Percentiles rank a stretch among this genome's conserved stretches.
Evolutionary conservation across 2,797 vertebrate genomes (phyloP).

Genomic region (Cynodonichthys magdalenae): DNA sequence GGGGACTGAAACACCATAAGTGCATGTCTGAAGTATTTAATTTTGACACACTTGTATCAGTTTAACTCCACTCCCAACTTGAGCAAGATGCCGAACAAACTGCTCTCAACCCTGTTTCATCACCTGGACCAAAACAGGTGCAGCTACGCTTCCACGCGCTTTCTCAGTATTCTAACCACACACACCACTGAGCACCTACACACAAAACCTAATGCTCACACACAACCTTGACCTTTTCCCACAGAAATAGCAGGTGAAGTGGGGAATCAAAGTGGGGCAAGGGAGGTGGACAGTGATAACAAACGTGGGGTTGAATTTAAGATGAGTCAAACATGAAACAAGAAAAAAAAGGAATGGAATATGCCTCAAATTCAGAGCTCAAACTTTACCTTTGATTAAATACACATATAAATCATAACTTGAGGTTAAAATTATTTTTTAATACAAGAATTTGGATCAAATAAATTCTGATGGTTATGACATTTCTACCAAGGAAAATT

Average conservation of each 20-base stretch:
- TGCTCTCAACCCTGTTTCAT: background rate
- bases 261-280: constrained; percentile 23
- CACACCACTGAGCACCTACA: constrained; percentile 31
- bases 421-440: background rate
- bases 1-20: background rate
- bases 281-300: constrained; percentile 19
- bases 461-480: constrained; percentile 5
- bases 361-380: background rate
- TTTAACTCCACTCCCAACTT: constrained; percentile 34
- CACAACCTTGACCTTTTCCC: constrained; percentile 78
- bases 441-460: background rate
- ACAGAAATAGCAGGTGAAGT: constrained; percentile 50
- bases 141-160: constrained; percentile 32
- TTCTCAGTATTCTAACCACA: constrained; percentile 57
- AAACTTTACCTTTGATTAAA: constrained; percentile 31
- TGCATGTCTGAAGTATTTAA: constrained; percentile 15
- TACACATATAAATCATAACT: background rate
- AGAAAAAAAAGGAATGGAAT: background rate
- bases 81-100: constrained; percentile 19
- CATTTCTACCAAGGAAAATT: constrained; percentile 29
- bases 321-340: constrained; percentile 23
- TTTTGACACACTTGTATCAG: constrained; percentile 18
- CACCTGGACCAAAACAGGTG: constrained; percentile 41
- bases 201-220: constrained; percentile 41
- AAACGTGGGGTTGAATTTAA: constrained; percentile 66